Conservation (phyloP, 2,113 vertebrate genomes). For the Neodon shergylaensis region DNA sequence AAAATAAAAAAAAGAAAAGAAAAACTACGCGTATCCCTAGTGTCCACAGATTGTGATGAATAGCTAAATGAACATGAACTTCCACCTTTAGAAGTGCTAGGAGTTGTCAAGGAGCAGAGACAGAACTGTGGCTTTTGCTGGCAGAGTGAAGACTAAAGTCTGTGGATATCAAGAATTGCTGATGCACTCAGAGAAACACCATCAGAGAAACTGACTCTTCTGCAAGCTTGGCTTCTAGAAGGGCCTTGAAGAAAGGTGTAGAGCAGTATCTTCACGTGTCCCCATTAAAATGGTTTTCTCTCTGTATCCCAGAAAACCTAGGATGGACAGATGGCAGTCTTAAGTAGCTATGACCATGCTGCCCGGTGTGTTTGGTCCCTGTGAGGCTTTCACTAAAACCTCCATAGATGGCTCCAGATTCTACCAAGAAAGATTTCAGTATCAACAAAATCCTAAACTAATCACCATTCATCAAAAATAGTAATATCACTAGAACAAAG, state of each 20-base stretch:
- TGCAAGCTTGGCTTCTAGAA: background rate
- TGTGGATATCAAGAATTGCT: background rate
- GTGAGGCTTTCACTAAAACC: background rate
- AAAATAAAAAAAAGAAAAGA: background rate
- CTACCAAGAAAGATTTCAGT: background rate
- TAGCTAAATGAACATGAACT: background rate
- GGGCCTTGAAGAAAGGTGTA: background rate
- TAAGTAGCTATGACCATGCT: background rate
- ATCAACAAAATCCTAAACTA: background rate
- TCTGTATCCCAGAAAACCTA: background rate
- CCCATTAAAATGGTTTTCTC: background rate
- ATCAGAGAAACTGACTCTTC: background rate
- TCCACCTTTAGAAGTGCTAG: background rate
- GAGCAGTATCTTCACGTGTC: background rate
- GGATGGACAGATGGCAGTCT: background rate
- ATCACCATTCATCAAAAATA: constrained; percentile 17
- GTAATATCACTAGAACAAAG: background rate
- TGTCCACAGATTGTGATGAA: background rate
- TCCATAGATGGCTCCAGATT: background rate
- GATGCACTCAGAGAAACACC: background rate
- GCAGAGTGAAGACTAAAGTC: background rate
- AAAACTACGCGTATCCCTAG: background rate
- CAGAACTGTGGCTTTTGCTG: background rate
- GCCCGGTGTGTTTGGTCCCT: background rate
- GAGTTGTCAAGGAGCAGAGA: background rate